Evolutionary conservation across 2,113 vertebrate species (phyloP).

Genomic region (Gnathochromis pfefferi): DNA sequence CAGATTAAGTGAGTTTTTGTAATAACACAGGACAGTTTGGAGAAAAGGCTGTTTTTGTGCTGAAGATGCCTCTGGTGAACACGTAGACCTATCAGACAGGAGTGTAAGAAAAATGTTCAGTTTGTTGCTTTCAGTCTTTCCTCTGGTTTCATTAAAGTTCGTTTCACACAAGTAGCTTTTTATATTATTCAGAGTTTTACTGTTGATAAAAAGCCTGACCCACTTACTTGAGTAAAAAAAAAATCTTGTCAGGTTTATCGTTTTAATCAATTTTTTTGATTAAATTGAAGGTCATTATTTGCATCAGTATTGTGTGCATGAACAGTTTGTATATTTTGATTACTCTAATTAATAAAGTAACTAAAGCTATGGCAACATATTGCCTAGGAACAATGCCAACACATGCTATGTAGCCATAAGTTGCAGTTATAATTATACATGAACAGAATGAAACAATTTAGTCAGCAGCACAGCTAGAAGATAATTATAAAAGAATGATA

Average conservation of each 20-base stretch:
- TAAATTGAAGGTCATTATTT: not conserved
- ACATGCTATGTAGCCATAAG: not conserved
- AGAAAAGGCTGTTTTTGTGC: not conserved
- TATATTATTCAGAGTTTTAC: not conserved
- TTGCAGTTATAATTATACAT: not conserved
- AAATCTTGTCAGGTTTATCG: not conserved
- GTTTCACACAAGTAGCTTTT: not conserved
- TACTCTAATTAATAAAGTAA: not conserved
- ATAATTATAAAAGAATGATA: not conserved
- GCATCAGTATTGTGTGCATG: not conserved
- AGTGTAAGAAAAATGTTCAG: not conserved
- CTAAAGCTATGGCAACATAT: not conserved
- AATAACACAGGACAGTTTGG: not conserved
- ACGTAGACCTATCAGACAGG: not conserved
- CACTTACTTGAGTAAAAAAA: not conserved
- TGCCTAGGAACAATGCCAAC: not conserved
- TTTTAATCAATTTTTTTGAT: not conserved
- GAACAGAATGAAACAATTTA: not conserved
- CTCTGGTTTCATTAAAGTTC: rapidly evolving
- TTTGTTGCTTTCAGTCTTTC: not conserved
- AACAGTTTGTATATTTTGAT: not conserved
- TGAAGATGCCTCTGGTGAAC: rapidly evolving
- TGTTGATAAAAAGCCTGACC: not conserved
- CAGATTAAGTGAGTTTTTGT: not conserved
- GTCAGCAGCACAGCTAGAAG: not conserved